phyloP scores from a whole-genome alignment of 2,113 vertebrate species.

The Pteruthius melanotis region DNA sequence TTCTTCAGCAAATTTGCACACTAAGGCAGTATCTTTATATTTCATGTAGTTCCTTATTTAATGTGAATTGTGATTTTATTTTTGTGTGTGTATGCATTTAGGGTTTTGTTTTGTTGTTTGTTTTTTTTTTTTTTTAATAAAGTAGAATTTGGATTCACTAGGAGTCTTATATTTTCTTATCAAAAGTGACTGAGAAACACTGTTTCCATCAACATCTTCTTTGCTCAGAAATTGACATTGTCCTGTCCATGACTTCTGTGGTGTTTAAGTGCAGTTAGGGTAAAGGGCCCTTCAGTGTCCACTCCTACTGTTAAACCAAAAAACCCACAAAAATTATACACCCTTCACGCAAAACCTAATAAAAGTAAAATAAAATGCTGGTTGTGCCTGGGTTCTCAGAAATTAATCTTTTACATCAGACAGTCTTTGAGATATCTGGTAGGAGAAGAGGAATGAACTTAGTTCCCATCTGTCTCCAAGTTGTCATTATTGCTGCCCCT shows the following conservation, averaged over 20 bases:
- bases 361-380: background rate
- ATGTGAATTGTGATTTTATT: background rate
- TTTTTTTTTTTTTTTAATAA: background rate
- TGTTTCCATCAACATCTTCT: background rate
- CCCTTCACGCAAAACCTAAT: background rate
- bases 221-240: background rate
- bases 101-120: accelerated
- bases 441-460: background rate
- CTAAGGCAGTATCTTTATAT: background rate
- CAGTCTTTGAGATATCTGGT: background rate
- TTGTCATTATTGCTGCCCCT: background rate
- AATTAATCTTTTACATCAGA: background rate
- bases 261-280: background rate
- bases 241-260: background rate
- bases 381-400: background rate
- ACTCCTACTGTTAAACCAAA: background rate
- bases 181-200: background rate
- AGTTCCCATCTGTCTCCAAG: background rate
- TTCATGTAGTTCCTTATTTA: background rate
- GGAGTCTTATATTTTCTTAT: background rate
- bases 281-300: background rate
- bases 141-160: background rate
- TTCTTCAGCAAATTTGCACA: background rate
- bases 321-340: background rate
- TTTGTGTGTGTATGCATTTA: background rate